Conservation (phyloP, 2,797 vertebrate species). For the Enteromius trimaculatus region DNA sequence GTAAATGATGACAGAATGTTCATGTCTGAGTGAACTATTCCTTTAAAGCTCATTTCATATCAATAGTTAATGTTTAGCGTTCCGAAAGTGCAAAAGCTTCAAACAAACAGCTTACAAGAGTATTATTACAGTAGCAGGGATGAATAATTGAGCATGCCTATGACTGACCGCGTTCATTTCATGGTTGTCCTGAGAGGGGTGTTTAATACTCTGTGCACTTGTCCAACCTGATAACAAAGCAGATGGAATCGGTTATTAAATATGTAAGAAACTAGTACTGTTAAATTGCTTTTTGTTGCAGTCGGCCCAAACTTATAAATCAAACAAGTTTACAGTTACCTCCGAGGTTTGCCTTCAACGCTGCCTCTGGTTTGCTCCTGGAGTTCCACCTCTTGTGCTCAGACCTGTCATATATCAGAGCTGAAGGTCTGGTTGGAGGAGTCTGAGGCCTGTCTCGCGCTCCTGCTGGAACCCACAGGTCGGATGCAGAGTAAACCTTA, state of each 20-base stretch:
- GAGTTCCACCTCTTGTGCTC: conserved; percentile 74
- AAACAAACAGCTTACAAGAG: conserved; percentile 5
- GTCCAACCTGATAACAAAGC: conserved; percentile 68
- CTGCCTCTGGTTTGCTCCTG: conserved; percentile 66
- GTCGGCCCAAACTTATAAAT: neutral
- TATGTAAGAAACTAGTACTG: neutral
- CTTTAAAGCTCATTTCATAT: neutral
- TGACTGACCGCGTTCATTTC: conserved; percentile 17
- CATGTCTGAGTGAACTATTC: neutral
- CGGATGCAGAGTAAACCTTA: conserved; percentile 61
- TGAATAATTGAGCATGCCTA: conserved; percentile 20
- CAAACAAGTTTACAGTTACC: conserved; percentile 60
- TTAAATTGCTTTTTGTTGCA: neutral
- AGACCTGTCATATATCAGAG: conserved; percentile 55
- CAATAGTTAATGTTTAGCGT: neutral
- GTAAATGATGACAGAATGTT: conserved; percentile 2
- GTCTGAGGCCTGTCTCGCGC: conserved; percentile 60
- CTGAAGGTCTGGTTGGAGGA: conserved; percentile 41
- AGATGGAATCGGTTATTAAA: neutral
- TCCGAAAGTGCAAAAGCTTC: neutral
- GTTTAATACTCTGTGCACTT: conserved; percentile 60
- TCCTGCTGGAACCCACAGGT: conserved; percentile 58
- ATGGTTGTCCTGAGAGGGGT: conserved; percentile 34
- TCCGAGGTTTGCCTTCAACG: conserved; percentile 67
- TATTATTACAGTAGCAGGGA: conserved; percentile 22